Evolutionary conservation across 2,113 vertebrate genomes (phyloP), one percentile per base, ranked within the genome.

Genomic region (Oriolus oriolus): DNA sequence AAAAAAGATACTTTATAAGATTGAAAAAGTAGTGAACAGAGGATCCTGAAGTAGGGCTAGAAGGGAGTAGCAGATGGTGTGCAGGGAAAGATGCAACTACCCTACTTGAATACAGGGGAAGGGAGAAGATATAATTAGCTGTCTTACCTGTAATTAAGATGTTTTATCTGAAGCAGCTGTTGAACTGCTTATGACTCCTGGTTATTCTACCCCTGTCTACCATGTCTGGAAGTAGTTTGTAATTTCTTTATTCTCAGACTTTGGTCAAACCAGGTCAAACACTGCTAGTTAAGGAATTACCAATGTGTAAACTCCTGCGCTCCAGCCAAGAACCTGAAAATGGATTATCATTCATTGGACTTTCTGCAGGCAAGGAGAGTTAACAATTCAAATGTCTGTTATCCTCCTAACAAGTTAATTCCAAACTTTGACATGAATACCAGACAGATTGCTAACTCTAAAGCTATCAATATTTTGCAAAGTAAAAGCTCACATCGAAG

Each of bases 61-160:
- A 4, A 12, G 0, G 1, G 28, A 89, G 65, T 17, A 92, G 45
- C 53, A 91, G 64, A 87, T 44, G 60, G 31, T 45, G 31, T 81
- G 49, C 69, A 59, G 12, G 18, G 31, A 45, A 91, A 93, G 44
- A 93, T 52, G 65, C 26, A 91, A 73, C 76, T 60, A 76, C 22
- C 57, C 41, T 53, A 47, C 52, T 64, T 66, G 47, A 81, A 76
- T 39, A 87, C 23, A 82, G 33, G 9, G 18, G n/a, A 76, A 76
- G 44, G 18, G 52, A 84, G 66, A 88, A 88, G 44, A 71, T n/a
- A 54, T 30, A 71, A 87, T 95, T 73, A 82, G 87, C 53, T 87
- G 41, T 95, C 65, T 91, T 85, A 96, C 81, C 89, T 95, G 78
- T 69, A 94, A 87, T 75, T 82, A 93, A 79, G 84, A 75, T 87